Evolutionary conservation across 1,140 invertebrate genomes (phyloP).

Genomic region (Bombus confusus): DNA sequence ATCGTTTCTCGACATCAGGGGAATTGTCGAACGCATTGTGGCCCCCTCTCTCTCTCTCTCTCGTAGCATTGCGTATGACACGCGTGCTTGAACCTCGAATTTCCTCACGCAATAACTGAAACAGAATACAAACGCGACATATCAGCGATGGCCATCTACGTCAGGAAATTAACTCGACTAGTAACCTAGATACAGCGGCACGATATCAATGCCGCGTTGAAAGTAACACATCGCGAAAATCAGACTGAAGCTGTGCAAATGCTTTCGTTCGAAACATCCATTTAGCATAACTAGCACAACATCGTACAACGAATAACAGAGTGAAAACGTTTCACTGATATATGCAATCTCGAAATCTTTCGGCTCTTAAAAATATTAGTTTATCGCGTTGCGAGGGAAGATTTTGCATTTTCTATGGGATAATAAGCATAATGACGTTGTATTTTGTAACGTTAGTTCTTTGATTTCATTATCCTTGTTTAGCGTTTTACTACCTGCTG

Average conservation of each 20-base stretch:
- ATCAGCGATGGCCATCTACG: constrained; percentile 45
- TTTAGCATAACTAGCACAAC: background rate
- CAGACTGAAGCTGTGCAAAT: too few relatives aligned
- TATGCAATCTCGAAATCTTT: background rate
- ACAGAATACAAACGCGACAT: constrained; percentile 46
- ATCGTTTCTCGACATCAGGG: constrained; percentile 1
- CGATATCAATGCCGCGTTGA: constrained; percentile 12
- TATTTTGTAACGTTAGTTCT: too few relatives aligned
- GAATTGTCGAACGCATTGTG: background rate
- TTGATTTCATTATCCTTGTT: too few relatives aligned
- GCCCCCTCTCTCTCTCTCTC: background rate
- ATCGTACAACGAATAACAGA: background rate
- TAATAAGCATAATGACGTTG: too few relatives aligned
- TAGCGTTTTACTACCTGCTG: too few relatives aligned
- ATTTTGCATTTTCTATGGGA: too few relatives aligned
- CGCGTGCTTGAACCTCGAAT: constrained; percentile 52
- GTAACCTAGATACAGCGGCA: constrained; percentile 54
- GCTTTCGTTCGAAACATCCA: too few relatives aligned
- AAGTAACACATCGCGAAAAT: constrained; percentile 2
- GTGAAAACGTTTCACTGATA: background rate
- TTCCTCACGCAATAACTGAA: constrained; percentile 53
- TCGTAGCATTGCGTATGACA: constrained; percentile 35
- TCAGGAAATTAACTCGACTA: constrained; percentile 64
- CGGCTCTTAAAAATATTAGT: too few relatives aligned
- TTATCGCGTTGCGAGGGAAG: too few relatives aligned